These are phyloP conservation scores for Emydura subglobosa DNA, from an alignment of 2,113 vertebrate genomes.

Conservation along the genomic window DNA sequence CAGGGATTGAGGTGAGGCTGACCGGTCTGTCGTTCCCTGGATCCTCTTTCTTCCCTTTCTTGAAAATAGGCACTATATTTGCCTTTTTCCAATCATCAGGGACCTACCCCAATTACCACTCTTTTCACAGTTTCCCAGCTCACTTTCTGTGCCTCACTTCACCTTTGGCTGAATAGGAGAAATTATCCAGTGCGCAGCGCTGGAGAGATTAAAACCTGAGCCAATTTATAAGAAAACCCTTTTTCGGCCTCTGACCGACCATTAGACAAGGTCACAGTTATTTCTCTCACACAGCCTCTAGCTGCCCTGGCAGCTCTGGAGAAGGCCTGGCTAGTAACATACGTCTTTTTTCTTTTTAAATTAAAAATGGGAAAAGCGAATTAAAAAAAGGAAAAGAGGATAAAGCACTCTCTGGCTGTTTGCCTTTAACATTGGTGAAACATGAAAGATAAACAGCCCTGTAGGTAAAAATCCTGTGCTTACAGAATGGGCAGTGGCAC, in stretches of 20 bases:
- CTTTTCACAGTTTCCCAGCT: background rate
- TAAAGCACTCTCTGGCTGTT: background rate
- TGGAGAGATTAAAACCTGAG: background rate
- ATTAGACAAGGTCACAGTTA: background rate
- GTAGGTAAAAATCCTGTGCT: background rate
- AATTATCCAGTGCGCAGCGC: background rate
- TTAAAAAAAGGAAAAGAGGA: background rate
- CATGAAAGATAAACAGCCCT: background rate
- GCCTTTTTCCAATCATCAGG: no score
- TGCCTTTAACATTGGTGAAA: background rate
- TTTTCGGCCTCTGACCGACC: rapidly evolving
- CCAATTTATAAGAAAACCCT: background rate
- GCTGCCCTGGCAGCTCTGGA: background rate
- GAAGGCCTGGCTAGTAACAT: background rate
- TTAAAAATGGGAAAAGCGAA: background rate
- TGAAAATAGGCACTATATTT: background rate
- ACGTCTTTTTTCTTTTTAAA: background rate
- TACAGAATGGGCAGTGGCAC: background rate
- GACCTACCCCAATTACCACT: background rate
- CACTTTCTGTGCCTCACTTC: background rate
- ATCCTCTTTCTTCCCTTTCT: background rate
- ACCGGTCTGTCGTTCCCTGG: no score
- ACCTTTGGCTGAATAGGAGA: background rate
- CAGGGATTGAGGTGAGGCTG: no score
- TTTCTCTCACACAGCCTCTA: no score